Conservation (phyloP, 2,888 invertebrate genomes). For the Mesorhabditis sp. region DNA sequence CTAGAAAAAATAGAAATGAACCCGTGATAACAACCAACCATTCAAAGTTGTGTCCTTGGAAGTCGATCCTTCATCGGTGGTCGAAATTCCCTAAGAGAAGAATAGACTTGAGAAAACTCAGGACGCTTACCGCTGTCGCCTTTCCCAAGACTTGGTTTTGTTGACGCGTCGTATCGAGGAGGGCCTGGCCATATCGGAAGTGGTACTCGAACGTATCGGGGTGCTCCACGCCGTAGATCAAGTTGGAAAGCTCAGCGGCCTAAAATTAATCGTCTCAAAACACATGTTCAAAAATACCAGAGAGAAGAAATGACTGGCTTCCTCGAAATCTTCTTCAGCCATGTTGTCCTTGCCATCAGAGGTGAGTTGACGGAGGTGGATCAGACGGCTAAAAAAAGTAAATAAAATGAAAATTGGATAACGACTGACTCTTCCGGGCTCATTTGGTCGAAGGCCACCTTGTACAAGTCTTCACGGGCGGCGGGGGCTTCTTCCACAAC, state of each 20-base stretch:
- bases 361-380: not conserved
- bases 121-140: not conserved
- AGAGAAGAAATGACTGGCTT: not conserved
- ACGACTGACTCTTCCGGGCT: not conserved
- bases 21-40: not conserved
- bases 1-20: conserved; percentile 1
- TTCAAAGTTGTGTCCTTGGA: not conserved
- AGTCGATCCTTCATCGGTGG: not conserved
- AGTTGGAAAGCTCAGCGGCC: not conserved
- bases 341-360: not conserved
- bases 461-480: too few species aligned
- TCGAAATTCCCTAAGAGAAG: too few species aligned
- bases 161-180: not conserved
- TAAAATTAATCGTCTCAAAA: not conserved
- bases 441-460: too few species aligned
- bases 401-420: not conserved
- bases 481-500: too few species aligned
- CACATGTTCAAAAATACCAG: not conserved
- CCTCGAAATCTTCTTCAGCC: not conserved
- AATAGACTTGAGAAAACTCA: too few species aligned
- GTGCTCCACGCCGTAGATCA: not conserved
- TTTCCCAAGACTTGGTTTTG: not conserved
- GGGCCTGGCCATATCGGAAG: not conserved
- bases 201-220: not conserved
- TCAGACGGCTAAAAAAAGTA: too few species aligned